Evolutionary conservation across 2,113 vertebrate species (phyloP).

Genomic region (Microcebus jonahi): DNA sequence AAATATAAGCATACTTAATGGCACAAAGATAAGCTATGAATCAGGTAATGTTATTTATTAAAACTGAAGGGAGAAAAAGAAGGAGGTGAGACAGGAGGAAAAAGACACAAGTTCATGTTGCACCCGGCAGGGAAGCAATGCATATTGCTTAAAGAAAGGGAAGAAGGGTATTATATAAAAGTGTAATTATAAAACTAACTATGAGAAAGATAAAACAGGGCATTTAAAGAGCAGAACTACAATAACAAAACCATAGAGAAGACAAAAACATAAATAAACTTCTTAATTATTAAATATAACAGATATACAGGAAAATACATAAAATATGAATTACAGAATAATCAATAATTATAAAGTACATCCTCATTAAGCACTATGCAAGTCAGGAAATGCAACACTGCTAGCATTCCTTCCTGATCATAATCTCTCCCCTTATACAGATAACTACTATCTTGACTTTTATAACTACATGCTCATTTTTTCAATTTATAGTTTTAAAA

Average conservation of each 20-base stretch:
- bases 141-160: background rate
- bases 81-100: background rate
- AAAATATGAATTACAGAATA: conserved; percentile 27
- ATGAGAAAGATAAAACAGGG: background rate
- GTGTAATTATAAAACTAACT: background rate
- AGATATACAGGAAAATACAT: background rate
- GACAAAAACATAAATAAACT: background rate
- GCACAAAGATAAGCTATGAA: background rate
- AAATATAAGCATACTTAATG: background rate
- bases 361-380: background rate
- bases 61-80: background rate
- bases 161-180: background rate
- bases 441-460: background rate
- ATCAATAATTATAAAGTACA: background rate
- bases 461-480: background rate
- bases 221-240: background rate
- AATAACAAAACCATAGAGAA: background rate
- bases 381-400: conserved; percentile 16
- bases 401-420: background rate
- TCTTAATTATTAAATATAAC: conserved; percentile 12
- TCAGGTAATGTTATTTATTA: background rate
- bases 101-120: background rate
- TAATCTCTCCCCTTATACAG: background rate
- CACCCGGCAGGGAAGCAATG: background rate
- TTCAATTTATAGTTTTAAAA: background rate